Conservation (phyloP, 2,888 invertebrate species). For the Polydrusus cervinus region DNA sequence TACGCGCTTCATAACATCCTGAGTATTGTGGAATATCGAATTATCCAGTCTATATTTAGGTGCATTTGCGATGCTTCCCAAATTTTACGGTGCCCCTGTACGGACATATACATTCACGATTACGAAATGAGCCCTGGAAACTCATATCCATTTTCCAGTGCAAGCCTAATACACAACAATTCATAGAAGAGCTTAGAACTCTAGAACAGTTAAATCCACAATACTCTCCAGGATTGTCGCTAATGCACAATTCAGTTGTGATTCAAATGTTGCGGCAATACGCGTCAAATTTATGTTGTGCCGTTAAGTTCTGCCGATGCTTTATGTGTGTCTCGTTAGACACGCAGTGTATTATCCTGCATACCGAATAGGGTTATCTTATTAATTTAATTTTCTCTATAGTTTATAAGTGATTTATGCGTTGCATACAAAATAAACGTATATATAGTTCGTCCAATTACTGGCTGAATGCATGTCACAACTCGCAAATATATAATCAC, state of each 20-base stretch:
- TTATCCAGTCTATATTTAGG: no score
- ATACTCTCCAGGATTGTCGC: conserved; percentile 8
- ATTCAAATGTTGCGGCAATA: conserved; percentile 31
- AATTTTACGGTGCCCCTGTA: no score
- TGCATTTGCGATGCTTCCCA: no score
- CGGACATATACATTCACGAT: no score
- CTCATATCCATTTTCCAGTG: background rate
- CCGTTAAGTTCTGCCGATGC: conserved; percentile 19
- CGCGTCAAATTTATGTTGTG: conserved; percentile 14
- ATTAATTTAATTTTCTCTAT: conserved; percentile 4
- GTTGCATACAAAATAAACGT: background rate
- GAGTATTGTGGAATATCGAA: no score
- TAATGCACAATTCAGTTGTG: conserved; percentile 16
- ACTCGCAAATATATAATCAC: no score
- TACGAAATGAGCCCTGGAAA: no score
- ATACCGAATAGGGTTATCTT: background rate
- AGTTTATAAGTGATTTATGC: background rate
- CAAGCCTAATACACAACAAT: background rate
- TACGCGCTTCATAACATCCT: no score
- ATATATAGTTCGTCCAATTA: no score
- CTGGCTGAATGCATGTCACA: no score
- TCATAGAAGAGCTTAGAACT: background rate
- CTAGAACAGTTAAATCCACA: background rate
- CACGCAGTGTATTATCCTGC: background rate
- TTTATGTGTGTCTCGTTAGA: conserved; percentile 11